Conservation (phyloP, 2,797 vertebrate genomes). For the Lophotriccus pileatus region DNA sequence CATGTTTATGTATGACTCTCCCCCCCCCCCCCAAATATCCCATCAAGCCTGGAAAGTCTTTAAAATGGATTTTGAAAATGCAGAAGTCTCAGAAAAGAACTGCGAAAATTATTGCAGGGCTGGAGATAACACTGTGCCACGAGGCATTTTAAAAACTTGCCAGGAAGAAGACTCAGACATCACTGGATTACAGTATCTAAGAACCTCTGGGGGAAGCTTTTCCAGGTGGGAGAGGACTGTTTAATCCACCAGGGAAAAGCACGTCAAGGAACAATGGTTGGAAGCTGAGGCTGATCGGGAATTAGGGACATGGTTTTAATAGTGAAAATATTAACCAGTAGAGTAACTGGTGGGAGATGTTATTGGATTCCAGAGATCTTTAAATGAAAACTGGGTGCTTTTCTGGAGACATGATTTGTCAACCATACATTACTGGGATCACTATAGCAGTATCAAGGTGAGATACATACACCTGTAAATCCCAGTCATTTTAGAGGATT, state of each 20-base stretch:
- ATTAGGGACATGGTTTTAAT: neutral
- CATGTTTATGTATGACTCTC: neutral
- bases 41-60: neutral
- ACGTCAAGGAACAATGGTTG: neutral
- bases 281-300: neutral
- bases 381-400: neutral
- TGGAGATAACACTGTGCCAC: neutral
- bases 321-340: neutral
- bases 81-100: neutral
- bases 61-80: slow-evolving; percentile 24
- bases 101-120: neutral
- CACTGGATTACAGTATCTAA: neutral
- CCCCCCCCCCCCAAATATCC: neutral
- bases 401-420: neutral
- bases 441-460: fast-evolving
- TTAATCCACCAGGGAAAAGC: slow-evolving; percentile 2
- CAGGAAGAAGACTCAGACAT: neutral
- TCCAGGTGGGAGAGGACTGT: neutral
- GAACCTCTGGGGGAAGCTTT: neutral
- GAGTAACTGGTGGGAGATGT: neutral
- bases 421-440: neutral
- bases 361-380: neutral
- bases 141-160: neutral
- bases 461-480: neutral
- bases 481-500: fast-evolving